Evolutionary conservation across 1,140 invertebrate genomes (phyloP).

Genomic region (Euglossa dilemma): DNA sequence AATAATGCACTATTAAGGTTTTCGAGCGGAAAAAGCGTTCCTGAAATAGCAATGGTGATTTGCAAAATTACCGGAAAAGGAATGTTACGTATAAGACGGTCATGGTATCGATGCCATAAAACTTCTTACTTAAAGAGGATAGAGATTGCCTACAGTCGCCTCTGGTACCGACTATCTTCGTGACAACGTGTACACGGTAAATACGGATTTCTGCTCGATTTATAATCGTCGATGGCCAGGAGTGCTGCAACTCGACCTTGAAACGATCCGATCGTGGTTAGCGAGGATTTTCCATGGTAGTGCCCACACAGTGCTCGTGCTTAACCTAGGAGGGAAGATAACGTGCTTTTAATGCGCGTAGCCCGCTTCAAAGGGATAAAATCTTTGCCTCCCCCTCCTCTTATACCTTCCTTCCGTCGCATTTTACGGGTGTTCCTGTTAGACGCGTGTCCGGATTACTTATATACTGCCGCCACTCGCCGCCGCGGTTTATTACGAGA

Average conservation of each 20-base stretch:
- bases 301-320: background rate
- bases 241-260: constrained; percentile 59
- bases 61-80: constrained; percentile 11
- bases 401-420: background rate
- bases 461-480: background rate
- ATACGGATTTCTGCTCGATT: constrained; percentile 35
- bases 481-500: constrained; percentile 50
- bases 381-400: background rate
- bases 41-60: constrained; percentile 17
- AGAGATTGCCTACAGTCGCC: background rate
- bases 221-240: constrained; percentile 50
- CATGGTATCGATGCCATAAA: background rate
- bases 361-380: constrained; percentile 11
- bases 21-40: background rate
- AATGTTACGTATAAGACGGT: background rate
- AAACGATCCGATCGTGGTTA: constrained; percentile 33
- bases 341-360: constrained; percentile 65
- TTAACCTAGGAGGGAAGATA: constrained; percentile 60
- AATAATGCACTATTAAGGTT: constrained; percentile 19
- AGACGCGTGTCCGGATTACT: constrained; percentile 39
- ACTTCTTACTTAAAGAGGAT: background rate
- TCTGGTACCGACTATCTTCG: background rate
- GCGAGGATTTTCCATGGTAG: constrained; percentile 24
- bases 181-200: constrained; percentile 11
- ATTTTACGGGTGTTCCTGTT: constrained; percentile 60